A percentile compares a stretch with the other conserved stretches of the same genome.
Evolutionary conservation across 2,888 invertebrate genomes (phyloP).

Genomic region (Eupithecia exiguata): DNA sequence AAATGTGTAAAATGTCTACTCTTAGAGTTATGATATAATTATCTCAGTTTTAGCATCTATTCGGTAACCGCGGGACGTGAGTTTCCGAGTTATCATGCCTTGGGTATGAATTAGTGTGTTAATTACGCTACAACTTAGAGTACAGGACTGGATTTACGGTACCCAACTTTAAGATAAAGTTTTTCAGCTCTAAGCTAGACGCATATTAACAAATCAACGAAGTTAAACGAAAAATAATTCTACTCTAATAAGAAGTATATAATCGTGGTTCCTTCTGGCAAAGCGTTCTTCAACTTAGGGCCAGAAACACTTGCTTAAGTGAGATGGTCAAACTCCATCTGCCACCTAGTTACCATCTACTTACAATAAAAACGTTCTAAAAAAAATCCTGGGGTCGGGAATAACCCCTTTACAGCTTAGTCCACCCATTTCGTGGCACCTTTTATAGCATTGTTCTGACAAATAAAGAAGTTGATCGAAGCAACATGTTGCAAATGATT

Average conservation of each 20-base stretch:
- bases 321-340: background rate
- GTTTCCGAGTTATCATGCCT: conserved; percentile 13
- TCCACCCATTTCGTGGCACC: background rate
- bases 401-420: background rate
- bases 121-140: background rate
- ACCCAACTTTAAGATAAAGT: background rate
- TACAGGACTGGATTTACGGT: background rate
- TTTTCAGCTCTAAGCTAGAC: background rate
- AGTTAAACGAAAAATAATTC: background rate
- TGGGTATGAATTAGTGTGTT: background rate
- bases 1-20: conserved; percentile 30
- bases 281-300: background rate
- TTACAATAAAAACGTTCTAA: background rate
- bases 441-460: background rate
- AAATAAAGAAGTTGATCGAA: background rate
- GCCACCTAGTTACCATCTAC: no score
- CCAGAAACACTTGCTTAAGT: background rate
- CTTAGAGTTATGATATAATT: conserved; percentile 37
- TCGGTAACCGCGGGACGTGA: conserved; percentile 29
- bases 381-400: background rate
- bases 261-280: background rate
- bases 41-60: conserved; percentile 37
- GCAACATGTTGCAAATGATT: background rate
- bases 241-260: background rate
- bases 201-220: background rate